These are phyloP conservation scores for Cyanoramphus novaezelandiae DNA, from an alignment of 2,113 vertebrate species.

Conservation along the genomic window DNA sequence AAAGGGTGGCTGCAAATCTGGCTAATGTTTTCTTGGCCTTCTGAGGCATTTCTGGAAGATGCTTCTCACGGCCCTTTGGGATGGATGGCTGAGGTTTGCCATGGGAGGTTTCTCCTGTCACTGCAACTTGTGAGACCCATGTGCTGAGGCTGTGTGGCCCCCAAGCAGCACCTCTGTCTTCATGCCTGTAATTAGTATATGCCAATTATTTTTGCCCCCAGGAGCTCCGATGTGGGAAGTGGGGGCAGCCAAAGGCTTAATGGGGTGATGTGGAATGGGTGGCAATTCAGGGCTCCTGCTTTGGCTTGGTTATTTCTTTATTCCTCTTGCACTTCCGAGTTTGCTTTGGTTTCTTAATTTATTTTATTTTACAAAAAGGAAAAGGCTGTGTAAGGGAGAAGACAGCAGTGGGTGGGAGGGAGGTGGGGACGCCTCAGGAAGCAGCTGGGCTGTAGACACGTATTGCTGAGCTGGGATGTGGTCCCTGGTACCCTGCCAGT, in stretches of 20 bases:
- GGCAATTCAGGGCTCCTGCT: neutral
- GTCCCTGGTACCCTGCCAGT: neutral
- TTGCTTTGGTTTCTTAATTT: neutral
- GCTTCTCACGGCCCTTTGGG: neutral
- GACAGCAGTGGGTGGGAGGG: neutral
- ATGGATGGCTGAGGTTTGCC: neutral
- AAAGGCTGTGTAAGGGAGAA: neutral
- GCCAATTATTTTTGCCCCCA: neutral
- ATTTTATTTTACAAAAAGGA: neutral
- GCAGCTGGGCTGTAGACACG: neutral
- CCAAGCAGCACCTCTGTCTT: neutral
- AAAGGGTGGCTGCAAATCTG: neutral
- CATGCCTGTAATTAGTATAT: neutral
- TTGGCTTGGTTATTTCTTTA: neutral
- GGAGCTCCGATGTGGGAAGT: accelerated
- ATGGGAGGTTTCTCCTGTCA: neutral
- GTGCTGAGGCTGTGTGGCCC: neutral
- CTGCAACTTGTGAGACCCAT: neutral
- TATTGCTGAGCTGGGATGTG: neutral
- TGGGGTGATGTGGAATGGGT: accelerated
- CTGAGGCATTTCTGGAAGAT: accelerated
- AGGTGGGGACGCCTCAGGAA: neutral
- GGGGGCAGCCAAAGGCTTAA: neutral
- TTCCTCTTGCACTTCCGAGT: neutral
- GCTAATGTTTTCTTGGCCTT: neutral